Evolutionary conservation across 2,113 vertebrate species (phyloP).

Genomic region (Rynchops niger): DNA sequence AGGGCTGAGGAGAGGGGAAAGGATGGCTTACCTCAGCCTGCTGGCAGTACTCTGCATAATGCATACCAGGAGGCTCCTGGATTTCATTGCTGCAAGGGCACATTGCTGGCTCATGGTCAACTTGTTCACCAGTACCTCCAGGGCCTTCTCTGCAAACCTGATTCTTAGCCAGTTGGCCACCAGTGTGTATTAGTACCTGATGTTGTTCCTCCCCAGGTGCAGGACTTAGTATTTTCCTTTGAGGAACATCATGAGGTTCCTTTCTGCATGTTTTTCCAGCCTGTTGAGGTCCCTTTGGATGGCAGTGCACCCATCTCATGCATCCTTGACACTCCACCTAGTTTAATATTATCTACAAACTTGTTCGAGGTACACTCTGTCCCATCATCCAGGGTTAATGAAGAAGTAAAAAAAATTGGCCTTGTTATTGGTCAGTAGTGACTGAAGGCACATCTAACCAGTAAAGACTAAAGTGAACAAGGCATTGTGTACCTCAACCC

Average conservation of each 20-base stretch:
- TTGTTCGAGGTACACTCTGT: not conserved
- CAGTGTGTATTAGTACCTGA: too few relatives aligned
- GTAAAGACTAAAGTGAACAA: not conserved
- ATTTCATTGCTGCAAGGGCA: not conserved
- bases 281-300: not conserved
- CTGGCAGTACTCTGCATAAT: not conserved
- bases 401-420: not conserved
- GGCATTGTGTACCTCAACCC: accelerated
- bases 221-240: not conserved
- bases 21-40: not conserved
- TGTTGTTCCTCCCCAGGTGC: not conserved
- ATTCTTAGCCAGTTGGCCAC: not conserved
- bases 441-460: not conserved
- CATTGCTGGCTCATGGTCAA: not conserved
- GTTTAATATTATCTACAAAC: not conserved
- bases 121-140: not conserved
- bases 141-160: not conserved
- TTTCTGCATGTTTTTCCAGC: not conserved
- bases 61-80: not conserved
- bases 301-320: not conserved
- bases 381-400: not conserved
- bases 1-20: not conserved
- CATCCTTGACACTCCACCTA: not conserved
- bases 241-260: not conserved
- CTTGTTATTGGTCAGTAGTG: not conserved